These are phyloP conservation scores for Toxotes chatareus DNA, from an alignment of 2,113 vertebrate species.

Conservation along the genomic window DNA sequence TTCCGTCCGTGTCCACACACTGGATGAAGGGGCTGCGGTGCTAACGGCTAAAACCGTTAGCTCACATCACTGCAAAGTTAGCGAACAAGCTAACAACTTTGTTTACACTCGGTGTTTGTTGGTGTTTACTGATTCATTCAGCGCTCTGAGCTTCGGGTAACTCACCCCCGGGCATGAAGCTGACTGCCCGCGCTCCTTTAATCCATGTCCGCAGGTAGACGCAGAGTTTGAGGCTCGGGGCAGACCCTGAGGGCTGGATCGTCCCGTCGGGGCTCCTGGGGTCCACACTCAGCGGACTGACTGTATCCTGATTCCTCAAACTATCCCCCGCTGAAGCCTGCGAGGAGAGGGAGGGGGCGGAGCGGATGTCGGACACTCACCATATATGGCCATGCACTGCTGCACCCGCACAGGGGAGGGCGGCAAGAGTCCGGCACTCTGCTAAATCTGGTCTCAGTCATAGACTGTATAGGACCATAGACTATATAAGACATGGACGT, in stretches of 20 bases:
- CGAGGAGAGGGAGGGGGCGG: slow-evolving; percentile 13
- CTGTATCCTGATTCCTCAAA: slow-evolving; percentile 34
- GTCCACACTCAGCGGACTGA: background rate
- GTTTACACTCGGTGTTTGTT: background rate
- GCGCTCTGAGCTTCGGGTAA: rapidly evolving
- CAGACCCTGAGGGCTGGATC: background rate
- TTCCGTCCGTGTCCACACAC: background rate
- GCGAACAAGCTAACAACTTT: slow-evolving; percentile 37
- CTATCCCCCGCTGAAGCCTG: slow-evolving; percentile 9
- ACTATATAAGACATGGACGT: too few species aligned
- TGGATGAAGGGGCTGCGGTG: background rate
- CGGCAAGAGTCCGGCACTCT: background rate
- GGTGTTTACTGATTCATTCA: too few species aligned
- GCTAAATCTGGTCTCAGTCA: too few species aligned
- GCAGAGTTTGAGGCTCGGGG: background rate
- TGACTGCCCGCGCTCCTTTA: background rate
- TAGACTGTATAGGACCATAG: too few species aligned
- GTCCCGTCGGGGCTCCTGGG: background rate
- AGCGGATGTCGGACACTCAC: background rate
- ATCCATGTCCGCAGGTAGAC: slow-evolving; percentile 13
- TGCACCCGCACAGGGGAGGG: background rate
- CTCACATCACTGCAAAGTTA: slow-evolving; percentile 18
- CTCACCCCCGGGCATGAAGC: slow-evolving; percentile 5
- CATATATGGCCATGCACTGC: slow-evolving; percentile 2
- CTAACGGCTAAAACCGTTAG: slow-evolving; percentile 24